Evolutionary conservation across 2,113 vertebrate genomes (phyloP).

Genomic region (Paramormyrops kingsleyae): DNA sequence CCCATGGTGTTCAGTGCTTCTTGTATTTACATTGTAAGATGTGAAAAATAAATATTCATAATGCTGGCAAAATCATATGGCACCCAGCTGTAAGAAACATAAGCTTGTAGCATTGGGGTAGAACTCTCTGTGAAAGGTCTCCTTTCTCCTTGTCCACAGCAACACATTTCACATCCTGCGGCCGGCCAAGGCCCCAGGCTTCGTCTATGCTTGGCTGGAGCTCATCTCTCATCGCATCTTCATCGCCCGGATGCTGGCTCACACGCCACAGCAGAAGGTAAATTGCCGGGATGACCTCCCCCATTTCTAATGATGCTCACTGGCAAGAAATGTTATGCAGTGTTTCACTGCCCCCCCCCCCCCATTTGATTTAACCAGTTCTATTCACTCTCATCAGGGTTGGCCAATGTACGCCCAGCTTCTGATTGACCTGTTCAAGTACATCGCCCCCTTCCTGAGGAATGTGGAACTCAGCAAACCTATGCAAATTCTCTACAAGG

Average conservation of each 20-base stretch:
- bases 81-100: neutral
- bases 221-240: conserved; percentile 98
- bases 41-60: neutral
- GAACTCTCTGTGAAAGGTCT: neutral
- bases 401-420: conserved; percentile 99
- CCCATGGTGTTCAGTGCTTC: neutral
- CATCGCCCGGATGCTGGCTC: conserved; percentile 97
- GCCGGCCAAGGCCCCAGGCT: conserved; percentile 96
- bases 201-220: conserved; percentile 97
- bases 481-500: conserved; percentile 99
- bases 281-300: neutral
- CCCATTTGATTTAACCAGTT: neutral
- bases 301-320: neutral
- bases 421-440: conserved; percentile 96
- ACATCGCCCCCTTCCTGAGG: conserved; percentile 92
- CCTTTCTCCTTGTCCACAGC: conserved; percentile 53
- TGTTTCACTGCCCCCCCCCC: neutral
- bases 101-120: neutral
- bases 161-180: conserved; percentile 99
- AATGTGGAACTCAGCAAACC: conserved; percentile 99
- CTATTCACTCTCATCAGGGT: conserved; percentile 62
- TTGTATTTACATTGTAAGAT: neutral
- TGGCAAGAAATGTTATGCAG: neutral
- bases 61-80: neutral
- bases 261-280: conserved; percentile 99